Base-by-base conservation (phyloP, 2,113 vertebrate species). In the Potamarius usumacintae region DNA sequence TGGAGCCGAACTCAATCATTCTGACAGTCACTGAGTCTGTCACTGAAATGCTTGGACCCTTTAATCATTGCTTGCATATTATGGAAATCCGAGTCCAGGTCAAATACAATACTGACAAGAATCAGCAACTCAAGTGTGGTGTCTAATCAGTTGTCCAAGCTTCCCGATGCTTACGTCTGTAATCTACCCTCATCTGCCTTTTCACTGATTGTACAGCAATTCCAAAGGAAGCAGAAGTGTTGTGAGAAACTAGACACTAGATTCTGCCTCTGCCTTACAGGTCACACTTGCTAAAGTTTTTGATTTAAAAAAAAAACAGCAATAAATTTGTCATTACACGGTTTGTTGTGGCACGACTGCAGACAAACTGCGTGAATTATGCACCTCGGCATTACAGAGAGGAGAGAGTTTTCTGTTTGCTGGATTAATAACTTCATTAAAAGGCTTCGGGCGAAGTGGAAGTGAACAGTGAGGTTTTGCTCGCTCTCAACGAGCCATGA, bases 371-470 rank as follows among this genome's bases (percentile, higher is more conserved):
- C 0, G 17, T 52, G 55, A 86, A 81, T 83, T 80, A 72, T 58
- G 48, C 69, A 53, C 58, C 85, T 84, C 74, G 15, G 25, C 55
- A 50, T 42, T 62, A 65, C 42, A 88, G 72, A 30, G 22, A 20
- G 60, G 30, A 18, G 74, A 60, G 72, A n/a, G 84, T 85, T 88
- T 90, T 78, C 82, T 87, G 89, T 87, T 87, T 87, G 86, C 84
- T 55, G 90, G 84, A 91, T 89, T 89, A 90, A 90, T 88, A 91
- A 88, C 81, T 91, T 89, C n/a, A 91, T 91, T 91, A 89, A 89
- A 91, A 82, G 82, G 86, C 88, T 89, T 22, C 77, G 34, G 90
- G 88, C 84, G 5, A 88, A 77, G 55, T 52, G 62, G 85, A 87
- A 87, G 88, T 82, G 83, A 89, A 82, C 81, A 80, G 90, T 81